Base-by-base conservation (phyloP, 2,113 vertebrate genomes). In the Cromileptes altivelis region DNA sequence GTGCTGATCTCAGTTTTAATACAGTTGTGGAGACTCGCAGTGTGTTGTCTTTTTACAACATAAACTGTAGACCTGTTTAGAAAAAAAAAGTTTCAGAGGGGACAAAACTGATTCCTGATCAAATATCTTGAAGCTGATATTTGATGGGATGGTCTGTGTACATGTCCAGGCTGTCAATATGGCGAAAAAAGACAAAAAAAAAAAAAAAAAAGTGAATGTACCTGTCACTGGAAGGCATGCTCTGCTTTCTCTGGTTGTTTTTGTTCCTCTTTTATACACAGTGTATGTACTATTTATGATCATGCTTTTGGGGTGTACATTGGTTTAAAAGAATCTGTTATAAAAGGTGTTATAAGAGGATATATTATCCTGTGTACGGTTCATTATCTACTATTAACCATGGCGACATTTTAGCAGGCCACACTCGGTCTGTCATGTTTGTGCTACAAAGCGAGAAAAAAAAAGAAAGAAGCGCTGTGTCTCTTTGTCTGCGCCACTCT, bases 271-370 rank as follows among this genome's bases (percentile, higher is more conserved):
- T 95, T 94, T 92, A 87, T 94, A 94, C 92, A 88, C 95, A 93
- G 92, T 97, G 96, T 94, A 91, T 92, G 86, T 94, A 93, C 88
- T 94, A 97, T 97, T 97, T 96, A 97, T 97, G 95, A 96, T 88
- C 94, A 96, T 91, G 89, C 94, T 88, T 91, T 91, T 78, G 85
- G 92, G 93, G 93, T 97, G 94, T 97, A 96, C 94, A 96, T 95
- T 95, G 95, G 88, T 91, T 90, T 86, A 89, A 91, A 93, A 92
- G 81, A 93, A 85, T 94, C 93, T 96, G 95, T 96, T 95, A 93
- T 97, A 94, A 94, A 94, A 95, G 93, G 94, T 96, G 95, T 96
- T 95, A 93, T 96, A 90, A 95, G 93, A 95, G 95, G 95, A 96
- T 95, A 95, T 95, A 96, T 95, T 96, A 95, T 96, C 96, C 97